These are phyloP conservation scores for Leucoptera coffeella DNA, from an alignment of 2,888 invertebrate species.

Conservation along the genomic window DNA sequence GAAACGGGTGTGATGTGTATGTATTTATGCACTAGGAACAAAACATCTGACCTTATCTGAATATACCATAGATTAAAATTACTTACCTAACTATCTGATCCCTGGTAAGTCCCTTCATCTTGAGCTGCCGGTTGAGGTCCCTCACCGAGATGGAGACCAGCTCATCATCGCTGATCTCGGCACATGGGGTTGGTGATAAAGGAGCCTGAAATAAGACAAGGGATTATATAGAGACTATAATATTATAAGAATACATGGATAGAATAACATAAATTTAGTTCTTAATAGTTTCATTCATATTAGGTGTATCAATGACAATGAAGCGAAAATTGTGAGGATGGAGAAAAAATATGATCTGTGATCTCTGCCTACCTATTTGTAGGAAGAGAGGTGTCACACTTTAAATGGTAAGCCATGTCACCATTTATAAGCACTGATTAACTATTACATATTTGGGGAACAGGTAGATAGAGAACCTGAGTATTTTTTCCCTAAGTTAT, in stretches of 20 bases:
- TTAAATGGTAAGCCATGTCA: too few species aligned
- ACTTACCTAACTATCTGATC: constrained; percentile 71
- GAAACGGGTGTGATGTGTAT: neutral
- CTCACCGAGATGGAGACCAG: constrained; percentile 86
- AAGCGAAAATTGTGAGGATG: neutral
- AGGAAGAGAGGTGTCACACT: too few species aligned
- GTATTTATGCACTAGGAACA: neutral
- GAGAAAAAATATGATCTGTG: too few species aligned
- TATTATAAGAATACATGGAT: neutral
- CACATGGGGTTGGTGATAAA: constrained; percentile 72
- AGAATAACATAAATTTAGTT: neutral
- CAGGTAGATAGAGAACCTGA: too few species aligned
- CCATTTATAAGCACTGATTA: too few species aligned
- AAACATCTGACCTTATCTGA: too few species aligned
- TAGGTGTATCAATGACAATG: neutral
- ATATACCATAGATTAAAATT: neutral
- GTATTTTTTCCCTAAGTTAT: too few species aligned
- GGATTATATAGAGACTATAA: neutral
- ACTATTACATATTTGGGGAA: too few species aligned
- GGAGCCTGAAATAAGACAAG: constrained; percentile 60
- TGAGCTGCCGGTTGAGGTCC: constrained; percentile 84
- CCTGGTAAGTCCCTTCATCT: constrained; percentile 76
- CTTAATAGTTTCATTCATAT: neutral
- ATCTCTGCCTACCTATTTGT: too few species aligned
- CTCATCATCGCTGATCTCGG: constrained; percentile 89